Evolutionary conservation across 2,797 vertebrate species (phyloP).

Genomic region (Premnoplex brunnescens): DNA sequence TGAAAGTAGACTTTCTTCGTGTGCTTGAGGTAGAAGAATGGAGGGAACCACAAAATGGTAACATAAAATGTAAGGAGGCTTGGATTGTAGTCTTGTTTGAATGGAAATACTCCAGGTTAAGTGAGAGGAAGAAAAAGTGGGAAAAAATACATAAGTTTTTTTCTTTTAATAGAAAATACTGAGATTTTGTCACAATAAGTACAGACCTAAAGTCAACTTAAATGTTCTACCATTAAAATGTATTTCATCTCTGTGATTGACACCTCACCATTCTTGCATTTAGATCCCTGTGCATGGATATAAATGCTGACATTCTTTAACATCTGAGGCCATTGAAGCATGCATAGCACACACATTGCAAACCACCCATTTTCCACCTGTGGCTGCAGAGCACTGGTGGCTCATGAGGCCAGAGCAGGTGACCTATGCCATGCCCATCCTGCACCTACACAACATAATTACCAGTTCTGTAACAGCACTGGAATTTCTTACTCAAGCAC

Average conservation of each 20-base stretch:
- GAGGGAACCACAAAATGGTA: not conserved
- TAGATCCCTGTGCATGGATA: not conserved
- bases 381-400: not conserved
- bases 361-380: not conserved
- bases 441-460: accelerated
- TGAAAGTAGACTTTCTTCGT: not conserved
- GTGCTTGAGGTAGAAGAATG: not conserved
- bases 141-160: not conserved
- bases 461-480: not conserved
- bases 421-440: not conserved
- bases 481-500: not conserved
- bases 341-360: not conserved
- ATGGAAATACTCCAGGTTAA: not conserved
- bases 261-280: not conserved
- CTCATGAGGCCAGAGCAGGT: not conserved
- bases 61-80: not conserved
- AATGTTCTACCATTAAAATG: not conserved
- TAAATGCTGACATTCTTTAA: not conserved
- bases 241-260: not conserved
- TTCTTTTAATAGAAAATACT: not conserved
- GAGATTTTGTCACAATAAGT: not conserved
- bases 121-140: not conserved
- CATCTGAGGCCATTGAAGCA: not conserved
- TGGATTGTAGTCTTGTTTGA: not conserved
- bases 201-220: not conserved